A percentile compares a stretch with the other conserved stretches of the same genome.
Evolutionary conservation across 37 sponge, comb jelly and placozoan species (phyloP).

Genomic region (Lycopodina hypogea): DNA sequence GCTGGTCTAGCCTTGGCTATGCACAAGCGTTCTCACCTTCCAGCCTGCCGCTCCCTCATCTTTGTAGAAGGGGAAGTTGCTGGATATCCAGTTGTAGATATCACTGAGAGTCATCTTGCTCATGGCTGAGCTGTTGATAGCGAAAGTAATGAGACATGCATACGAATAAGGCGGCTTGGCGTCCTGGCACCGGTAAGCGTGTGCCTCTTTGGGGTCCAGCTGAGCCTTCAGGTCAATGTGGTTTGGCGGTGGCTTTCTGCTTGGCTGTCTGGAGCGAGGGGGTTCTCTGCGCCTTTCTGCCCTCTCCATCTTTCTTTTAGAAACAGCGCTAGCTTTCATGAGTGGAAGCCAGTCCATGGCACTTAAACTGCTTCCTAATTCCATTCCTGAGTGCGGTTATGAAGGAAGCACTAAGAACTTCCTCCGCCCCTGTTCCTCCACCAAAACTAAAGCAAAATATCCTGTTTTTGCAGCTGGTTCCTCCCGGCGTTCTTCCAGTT

Average conservation of each 20-base stretch:
- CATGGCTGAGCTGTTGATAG: constrained; percentile 85
- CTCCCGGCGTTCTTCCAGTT: no score
- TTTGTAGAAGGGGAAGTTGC: constrained; percentile 91
- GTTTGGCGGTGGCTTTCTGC: constrained; percentile 71
- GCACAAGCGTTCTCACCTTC: constrained; percentile 60
- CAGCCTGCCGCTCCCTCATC: constrained; percentile 87
- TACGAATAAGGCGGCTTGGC: constrained; percentile 94
- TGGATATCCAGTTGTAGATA: constrained; percentile 91
- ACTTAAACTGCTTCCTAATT: constrained; percentile 75
- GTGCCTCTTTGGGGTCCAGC: constrained; percentile 67
- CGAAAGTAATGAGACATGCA: constrained; percentile 88
- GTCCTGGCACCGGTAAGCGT: constrained; percentile 61
- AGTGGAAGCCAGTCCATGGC: constrained; percentile 85
- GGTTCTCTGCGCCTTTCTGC: constrained; percentile 15
- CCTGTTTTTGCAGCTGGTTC: no score
- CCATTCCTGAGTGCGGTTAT: no score
- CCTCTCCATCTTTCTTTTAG: not conserved
- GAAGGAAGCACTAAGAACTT: no score
- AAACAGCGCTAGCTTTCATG: constrained; percentile 23
- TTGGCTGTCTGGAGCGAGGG: not conserved
- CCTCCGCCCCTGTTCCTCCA: no score
- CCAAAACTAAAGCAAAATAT: no score
- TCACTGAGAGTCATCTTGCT: constrained; percentile 85
- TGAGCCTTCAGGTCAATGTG: constrained; percentile 78
- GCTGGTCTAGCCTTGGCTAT: not conserved